Evolutionary conservation across 1,140 invertebrate species (phyloP), one percentile per base, ranked within the genome.

Genomic region (Drosophila varians): DNA sequence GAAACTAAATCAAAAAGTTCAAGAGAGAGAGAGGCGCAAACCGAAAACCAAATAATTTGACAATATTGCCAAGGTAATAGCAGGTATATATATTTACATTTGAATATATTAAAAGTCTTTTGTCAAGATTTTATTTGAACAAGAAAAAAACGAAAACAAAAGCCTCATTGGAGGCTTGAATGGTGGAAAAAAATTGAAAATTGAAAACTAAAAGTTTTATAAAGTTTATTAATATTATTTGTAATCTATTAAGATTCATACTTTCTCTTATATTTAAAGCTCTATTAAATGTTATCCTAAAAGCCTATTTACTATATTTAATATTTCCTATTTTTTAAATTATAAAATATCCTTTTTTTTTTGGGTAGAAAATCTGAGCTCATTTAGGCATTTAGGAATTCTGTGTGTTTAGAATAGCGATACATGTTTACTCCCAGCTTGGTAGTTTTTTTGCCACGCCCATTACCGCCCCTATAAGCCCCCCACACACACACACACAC

Each of bases 1-100:
- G 78, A 43, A 58, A 64, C 55, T 64, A 48, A 64, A 48, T 64
- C 60, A 61, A 16, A 64, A 61, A 61, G 21, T 64, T 19, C 21
- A 5, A 18, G 5, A 9, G 28, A 9, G 7, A 4, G 16, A 14
- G 8, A 18, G 4, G 16, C 38, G 7, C 1, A 7, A 1, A 8
- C 9, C 9, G 28, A 31, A 31, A 31, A 31, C 28, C 28, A 16
- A 42, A 42, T 42, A 42, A 42, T 42, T 42, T 42, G 38, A 42
- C 38, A 42, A 42, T 42, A 42, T 42, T 42, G 14, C 38, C 16
- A 42, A 42, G 16, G 38, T 18, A 42, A 42, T 42, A 8, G 38
- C 36, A 14, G 36, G 4, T 8, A 38, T 12, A 38, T 38, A 31
- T 11, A 31, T 31, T n/a, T 31, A 11, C 36, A 38, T 38, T 38